Evolutionary conservation across 2,113 vertebrate genomes (phyloP), one percentile per base, ranked within the genome.

Genomic region (Sporophila hypoxantha): DNA sequence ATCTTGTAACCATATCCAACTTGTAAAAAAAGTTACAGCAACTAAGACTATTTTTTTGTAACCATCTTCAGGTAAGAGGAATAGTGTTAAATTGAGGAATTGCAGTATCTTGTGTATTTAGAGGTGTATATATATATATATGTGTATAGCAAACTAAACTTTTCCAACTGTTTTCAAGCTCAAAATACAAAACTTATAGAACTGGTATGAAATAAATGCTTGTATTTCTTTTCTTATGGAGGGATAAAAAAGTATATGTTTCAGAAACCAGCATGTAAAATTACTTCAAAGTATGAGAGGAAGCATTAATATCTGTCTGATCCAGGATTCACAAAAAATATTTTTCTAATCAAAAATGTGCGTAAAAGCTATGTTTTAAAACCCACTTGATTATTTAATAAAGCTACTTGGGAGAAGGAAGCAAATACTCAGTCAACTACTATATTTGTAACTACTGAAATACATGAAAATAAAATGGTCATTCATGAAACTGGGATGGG

Each of bases 131-230:
- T 64, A 69, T 50, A 50, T 85, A 76, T 84, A 74, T 85, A 91
- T 82, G 36, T 65, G 81, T 93, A 91, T 87, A 93, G 69, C 76
- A 85, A 78, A 82, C 74, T 81, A 65, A 83, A 68, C 60, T 92
- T 89, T 95, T 91, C 67, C 82, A 93, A 65, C 46, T 89, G 76
- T 94, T 95, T 93, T 93, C 76, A 91, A 59, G 74, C 74, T 91
- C 64, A 75, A 91, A 94, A 82, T 89, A 88, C 50, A 94, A 55
- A 92, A 57, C 32, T 74, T 78, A 12, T 2, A 85, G 78, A 47
- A 88, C 47, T 89, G 80, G 39, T 95, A 92, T 93, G 84, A 93
- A 91, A 87, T 89, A 92, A 91, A 89, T 87, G 82, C 71, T 88
- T 88, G 87, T 91, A 90, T 90, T 92, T 93, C 56, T 86, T 91